Percentiles rank a stretch among this genome's conserved stretches.
Evolutionary conservation across 2,888 invertebrate species (phyloP).

Genomic region (Cosmopolites sordidus): DNA sequence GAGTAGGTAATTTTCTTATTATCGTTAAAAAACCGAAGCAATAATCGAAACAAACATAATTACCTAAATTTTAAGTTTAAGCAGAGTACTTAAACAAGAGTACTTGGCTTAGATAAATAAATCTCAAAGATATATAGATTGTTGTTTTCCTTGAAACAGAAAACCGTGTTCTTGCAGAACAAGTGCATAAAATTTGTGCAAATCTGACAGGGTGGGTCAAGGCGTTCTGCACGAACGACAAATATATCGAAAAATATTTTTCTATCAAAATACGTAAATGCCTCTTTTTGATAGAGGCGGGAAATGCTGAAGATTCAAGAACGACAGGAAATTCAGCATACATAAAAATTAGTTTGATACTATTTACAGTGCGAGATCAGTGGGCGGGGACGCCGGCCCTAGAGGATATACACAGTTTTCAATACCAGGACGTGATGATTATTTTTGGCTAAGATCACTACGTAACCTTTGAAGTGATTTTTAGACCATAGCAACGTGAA

Average conservation of each 20-base stretch:
- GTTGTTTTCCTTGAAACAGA: slow-evolving; percentile 37
- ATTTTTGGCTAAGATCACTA: slow-evolving; percentile 1
- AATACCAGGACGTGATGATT: background rate
- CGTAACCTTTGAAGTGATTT: slow-evolving; percentile 4
- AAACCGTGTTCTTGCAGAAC: slow-evolving; percentile 22
- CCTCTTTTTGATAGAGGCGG: slow-evolving; percentile 45
- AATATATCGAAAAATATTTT: slow-evolving; percentile 43
- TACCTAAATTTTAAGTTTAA: slow-evolving; percentile 41
- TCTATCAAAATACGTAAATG: slow-evolving; percentile 45
- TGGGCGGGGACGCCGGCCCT: background rate
- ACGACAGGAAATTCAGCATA: slow-evolving; percentile 39
- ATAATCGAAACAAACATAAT: slow-evolving; percentile 6
- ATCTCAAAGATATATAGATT: slow-evolving; percentile 42
- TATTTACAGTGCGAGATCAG: background rate
- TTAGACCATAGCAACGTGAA: background rate
- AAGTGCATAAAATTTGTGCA: no score
- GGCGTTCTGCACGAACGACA: slow-evolving; percentile 29
- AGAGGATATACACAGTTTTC: background rate
- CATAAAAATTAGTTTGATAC: slow-evolving; percentile 34
- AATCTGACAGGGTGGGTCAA: slow-evolving; percentile 22
- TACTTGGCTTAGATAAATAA: slow-evolving; percentile 35
- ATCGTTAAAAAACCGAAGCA: slow-evolving; percentile 26
- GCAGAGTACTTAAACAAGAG: slow-evolving; percentile 50
- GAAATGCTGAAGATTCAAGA: slow-evolving; percentile 38
- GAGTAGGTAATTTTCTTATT: slow-evolving; percentile 12